Percentiles rank a stretch among this genome's conserved stretches.
These are phyloP conservation scores for Phaonia tiefii DNA, from an alignment of 2,888 invertebrate genomes.

Conservation along the genomic window DNA sequence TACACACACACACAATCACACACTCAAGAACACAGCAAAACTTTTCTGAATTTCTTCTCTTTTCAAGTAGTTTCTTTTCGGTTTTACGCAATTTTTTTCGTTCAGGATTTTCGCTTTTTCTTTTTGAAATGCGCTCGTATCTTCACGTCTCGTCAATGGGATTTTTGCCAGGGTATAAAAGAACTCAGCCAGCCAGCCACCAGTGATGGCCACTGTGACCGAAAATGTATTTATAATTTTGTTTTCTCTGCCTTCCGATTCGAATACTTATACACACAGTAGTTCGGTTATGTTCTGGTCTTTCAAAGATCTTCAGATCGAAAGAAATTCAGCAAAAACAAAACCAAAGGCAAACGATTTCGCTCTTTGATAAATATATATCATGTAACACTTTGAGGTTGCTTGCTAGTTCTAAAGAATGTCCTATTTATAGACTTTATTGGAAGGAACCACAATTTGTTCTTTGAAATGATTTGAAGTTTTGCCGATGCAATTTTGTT, in stretches of 20 bases:
- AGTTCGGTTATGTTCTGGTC: conserved; percentile 41
- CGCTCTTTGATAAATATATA: conserved; percentile 65
- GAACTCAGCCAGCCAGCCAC: background rate
- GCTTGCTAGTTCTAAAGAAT: conserved; percentile 68
- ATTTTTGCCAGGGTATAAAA: conserved; percentile 52
- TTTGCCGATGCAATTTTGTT: conserved; percentile 25
- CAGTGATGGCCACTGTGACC: conserved; percentile 41
- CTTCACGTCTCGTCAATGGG: conserved; percentile 13
- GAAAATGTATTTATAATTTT: conserved; percentile 63
- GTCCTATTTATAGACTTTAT: conserved; percentile 70
- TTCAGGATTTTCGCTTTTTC: conserved; percentile 25
- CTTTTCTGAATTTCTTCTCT: conserved; percentile 59
- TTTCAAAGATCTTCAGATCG: conserved; percentile 42
- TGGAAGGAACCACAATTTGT: background rate
- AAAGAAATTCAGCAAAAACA: conserved; percentile 13
- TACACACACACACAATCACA: conserved; percentile 19
- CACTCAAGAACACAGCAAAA: conserved; percentile 46
- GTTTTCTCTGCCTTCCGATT: conserved; percentile 39
- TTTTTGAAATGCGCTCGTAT: conserved; percentile 40
- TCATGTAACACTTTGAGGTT: conserved; percentile 75
- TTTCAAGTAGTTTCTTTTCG: conserved; percentile 38
- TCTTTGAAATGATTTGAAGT: conserved; percentile 55
- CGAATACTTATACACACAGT: too few relatives aligned
- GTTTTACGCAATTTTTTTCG: background rate
- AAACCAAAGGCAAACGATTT: conserved; percentile 5